phyloP scores from a whole-genome alignment of 2,113 vertebrate species.

The Martes martes region DNA sequence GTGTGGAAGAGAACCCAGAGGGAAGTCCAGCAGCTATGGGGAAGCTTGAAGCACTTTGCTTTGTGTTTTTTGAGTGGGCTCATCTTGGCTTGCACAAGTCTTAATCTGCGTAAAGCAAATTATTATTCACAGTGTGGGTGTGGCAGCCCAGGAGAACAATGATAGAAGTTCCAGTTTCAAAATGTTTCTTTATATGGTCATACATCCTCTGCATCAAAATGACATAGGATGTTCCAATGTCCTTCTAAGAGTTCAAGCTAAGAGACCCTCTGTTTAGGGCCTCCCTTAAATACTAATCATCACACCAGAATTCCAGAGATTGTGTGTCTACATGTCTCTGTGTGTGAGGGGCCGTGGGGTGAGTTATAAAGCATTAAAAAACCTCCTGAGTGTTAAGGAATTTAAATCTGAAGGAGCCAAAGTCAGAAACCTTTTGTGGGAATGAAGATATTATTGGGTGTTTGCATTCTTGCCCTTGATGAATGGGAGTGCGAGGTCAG shows the following conservation, averaged over 20 bases:
- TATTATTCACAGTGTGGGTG: conserved; percentile 60
- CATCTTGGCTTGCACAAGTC: conserved; percentile 1
- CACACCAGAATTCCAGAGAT: not conserved
- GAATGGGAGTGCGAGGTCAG: too few species aligned
- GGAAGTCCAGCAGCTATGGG: conserved; percentile 13
- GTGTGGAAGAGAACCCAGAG: not conserved
- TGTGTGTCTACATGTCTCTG: not conserved
- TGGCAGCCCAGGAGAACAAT: conserved; percentile 21
- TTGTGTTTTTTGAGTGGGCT: conserved; percentile 58
- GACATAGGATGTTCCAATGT: not conserved
- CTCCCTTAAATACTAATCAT: not conserved
- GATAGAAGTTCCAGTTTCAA: not conserved
- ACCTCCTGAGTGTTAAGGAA: not conserved
- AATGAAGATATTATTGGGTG: not conserved
- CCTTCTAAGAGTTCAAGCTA: not conserved
- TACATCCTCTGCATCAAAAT: not conserved
- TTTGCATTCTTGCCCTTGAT: not conserved
- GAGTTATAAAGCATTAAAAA: not conserved
- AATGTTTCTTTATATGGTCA: conserved; percentile 2
- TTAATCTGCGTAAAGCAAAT: conserved; percentile 49
- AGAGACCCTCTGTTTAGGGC: not conserved
- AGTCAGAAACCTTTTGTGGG: not conserved
- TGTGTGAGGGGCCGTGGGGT: not conserved
- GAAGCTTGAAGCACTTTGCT: conserved; percentile 31
- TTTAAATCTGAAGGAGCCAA: not conserved